Base-by-base conservation (phyloP, 2,797 vertebrate species). In the Acridotheres tristis region DNA sequence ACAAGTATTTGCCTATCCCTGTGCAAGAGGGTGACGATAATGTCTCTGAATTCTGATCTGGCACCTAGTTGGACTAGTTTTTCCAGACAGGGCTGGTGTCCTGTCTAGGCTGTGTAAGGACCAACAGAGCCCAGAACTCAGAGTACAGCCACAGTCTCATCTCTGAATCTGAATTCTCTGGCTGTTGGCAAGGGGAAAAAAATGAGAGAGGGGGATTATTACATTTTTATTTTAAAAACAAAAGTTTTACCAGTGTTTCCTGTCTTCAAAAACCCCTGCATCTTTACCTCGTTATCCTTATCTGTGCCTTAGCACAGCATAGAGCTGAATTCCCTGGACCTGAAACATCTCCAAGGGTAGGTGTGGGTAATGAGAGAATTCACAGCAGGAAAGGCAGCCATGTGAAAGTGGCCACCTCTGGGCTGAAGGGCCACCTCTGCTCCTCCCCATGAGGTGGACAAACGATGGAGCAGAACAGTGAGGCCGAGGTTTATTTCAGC, bases 311-410 rank as follows among this genome's bases (percentile, higher is more conserved):
- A 92, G 29, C 53, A 30, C 7, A 8, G 40, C 43, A 50, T 22
- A 19, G 10, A 27, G 11, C 53, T 71, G 59, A 45, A 23, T 69
- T 76, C 74, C 59, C 66, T 32, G 53, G 80, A 76, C 47, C 45
- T 42, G 54, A 88, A 74, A 36, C 42, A 61, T 72, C 74, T 91
- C 61, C 50, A 43, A 79, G 45, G 81, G 59, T 76, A 57, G 55
- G 26, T 79, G 59, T 71, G 42, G 71, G 25, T 87, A 94, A 93
- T 80, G 82, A 94, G 74, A 75, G 54, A 66, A 89, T 8, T 22
- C 91, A 50, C 84, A 89, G 84, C 86, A 96, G 75, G 89, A 61
- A 47, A 83, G 85, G 32, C 50, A 90, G 48, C 32, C 55, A 30
- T 61, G 27, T 61, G 75, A 77, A 63, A 80, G 68, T 15, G 34